Evolutionary conservation across 2,888 invertebrate species (phyloP).

Genomic region (Andrena hattorfiana): DNA sequence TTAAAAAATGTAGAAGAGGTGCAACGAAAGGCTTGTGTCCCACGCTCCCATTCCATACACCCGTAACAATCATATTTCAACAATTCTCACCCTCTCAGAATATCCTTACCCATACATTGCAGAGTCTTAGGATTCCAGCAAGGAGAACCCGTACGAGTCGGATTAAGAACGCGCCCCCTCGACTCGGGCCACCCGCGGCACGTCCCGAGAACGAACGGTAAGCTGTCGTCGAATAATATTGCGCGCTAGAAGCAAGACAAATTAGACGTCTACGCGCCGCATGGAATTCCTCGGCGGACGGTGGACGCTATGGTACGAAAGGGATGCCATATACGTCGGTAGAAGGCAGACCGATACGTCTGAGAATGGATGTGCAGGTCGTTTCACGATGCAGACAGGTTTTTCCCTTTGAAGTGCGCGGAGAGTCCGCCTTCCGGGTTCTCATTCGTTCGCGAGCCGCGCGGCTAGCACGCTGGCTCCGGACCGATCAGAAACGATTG

Average conservation of each 20-base stretch:
- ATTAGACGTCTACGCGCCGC: conserved; percentile 38
- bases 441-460: conserved; percentile 53
- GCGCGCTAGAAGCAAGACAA: conserved; percentile 38
- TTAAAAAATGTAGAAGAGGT: background rate
- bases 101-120: background rate
- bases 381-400: conserved; percentile 73
- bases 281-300: conserved; percentile 41
- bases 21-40: background rate
- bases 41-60: background rate
- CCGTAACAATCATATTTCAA: background rate
- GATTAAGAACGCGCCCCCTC: background rate
- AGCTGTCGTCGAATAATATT: conserved; percentile 25
- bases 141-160: background rate
- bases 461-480: background rate
- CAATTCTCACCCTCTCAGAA: background rate
- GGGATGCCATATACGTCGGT: conserved; percentile 45
- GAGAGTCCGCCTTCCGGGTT: conserved; percentile 70
- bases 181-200: background rate
- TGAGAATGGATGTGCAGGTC: conserved; percentile 68
- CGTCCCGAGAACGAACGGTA: conserved; percentile 30
- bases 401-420: conserved; percentile 64
- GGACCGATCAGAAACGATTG: conserved; percentile 13
- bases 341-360: conserved; percentile 49
- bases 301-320: conserved; percentile 36
- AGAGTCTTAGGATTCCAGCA: background rate